Base-by-base conservation (phyloP, 2,888 invertebrate species). In the Thymelicus acteon region DNA sequence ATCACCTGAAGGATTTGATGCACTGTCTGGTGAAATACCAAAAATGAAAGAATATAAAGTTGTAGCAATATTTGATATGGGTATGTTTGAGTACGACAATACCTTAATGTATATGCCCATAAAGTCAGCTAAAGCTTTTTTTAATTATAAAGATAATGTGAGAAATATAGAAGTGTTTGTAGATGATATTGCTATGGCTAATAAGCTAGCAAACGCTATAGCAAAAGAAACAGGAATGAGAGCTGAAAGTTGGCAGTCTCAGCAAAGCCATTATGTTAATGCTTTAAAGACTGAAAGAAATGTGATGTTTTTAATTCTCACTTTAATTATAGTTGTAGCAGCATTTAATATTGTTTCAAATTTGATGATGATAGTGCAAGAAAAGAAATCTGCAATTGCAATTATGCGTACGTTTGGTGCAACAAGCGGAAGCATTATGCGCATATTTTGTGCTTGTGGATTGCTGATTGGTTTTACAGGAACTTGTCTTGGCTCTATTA, bases 1-100 rank as follows among this genome's bases (percentile, higher is more conserved):
- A 54, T 54, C 54, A 54, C 54, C 54, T 54, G 54, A 54, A 54
- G 54, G 54, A 54, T 54, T 54, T 54, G 54, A 54, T 54, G 54
- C 54, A 54, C 54, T 54, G 54, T 54, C 54, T 54, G 54, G 54
- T 54, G 54, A 54, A 54, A 54, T 54, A 54, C 54, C 54, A 54
- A 54, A 54, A 54, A 54, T 54, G 54, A 54, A 54, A 54, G 54
- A 54, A 54, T 54, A 54, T 54, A 54, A 54, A 54, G 54, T 54
- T 54, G 54, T 54, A 54, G 54, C 54, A 54, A 54, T 54, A 54
- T 54, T 54, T 54, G 54, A 54, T 54, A 54, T 54, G 54, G 54
- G 54, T 54, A 54, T 54, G 54, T 54, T 54, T 54, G 54, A 54
- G 54, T 54, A 54, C 54, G 54, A 54, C 54, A 54, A 54, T 54